Base-by-base conservation (phyloP, 2,888 invertebrate species). In the Serripes groenlandicus region DNA sequence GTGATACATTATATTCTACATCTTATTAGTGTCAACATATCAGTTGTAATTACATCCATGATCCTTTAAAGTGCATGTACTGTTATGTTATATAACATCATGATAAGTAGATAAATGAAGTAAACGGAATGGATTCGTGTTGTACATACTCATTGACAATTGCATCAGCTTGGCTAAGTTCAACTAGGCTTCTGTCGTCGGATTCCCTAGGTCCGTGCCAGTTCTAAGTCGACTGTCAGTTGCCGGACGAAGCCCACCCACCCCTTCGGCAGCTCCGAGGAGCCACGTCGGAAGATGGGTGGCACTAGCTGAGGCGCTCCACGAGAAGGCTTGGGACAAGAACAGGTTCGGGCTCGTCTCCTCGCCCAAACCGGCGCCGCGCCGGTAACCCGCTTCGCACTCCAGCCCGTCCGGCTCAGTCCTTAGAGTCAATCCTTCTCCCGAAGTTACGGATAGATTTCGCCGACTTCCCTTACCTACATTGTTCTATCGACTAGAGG, bases 361-460 rank as follows among this genome's bases (percentile, higher is more conserved):
- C 87, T 89, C 90, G 88, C 90, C 89, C 92, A 92, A 92, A 87
- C 92, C 92, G 86, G 81, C 85, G 88, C 81, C 85, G 89, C 90
- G 85, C 85, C 93, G 93, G 93, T 93, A 82, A 79, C 93, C 93
- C 95, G 95, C 95, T 95, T 95, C 95, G 94, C 94, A 94, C 95
- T 95, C 95, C 95, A 95, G 95, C 96, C n/a, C n/a, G n/a, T n/a
- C 91, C 90, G 89, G 88, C 89, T 83, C 88, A 95, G 96, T 96
- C 96, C 96, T 96, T 96, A 96, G 96, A 96, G 96, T 96, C 96
- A 96, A 96, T 96, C 96, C 96, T 96, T 96, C 95, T 96, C 95
- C 96, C 96, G 96, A 95, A 95, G 95, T 94, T 95, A 94, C 94
- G 94, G 94, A 96, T 96, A 96, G 95, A 96, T 95, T 96, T 96